Conservation (phyloP, 2,888 invertebrate genomes). For the Brenthis hecate region DNA sequence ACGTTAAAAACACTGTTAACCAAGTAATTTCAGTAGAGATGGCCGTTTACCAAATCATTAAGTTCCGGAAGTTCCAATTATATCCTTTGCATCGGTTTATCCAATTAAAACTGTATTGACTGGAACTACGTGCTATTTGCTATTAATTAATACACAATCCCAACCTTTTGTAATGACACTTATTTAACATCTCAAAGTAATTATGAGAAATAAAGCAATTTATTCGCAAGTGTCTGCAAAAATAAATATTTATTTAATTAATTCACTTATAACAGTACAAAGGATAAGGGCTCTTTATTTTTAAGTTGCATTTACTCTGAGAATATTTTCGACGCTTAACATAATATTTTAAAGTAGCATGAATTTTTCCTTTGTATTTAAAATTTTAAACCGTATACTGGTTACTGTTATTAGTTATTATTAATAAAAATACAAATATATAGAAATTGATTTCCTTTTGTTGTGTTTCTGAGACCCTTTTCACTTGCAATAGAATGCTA, state of each 20-base stretch:
- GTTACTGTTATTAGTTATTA: too few relatives aligned
- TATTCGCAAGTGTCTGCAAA: neutral
- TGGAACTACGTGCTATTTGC: constrained; percentile 40
- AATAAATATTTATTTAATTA: constrained; percentile 1
- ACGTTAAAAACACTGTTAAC: constrained; percentile 35
- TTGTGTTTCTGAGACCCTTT: constrained; percentile 20
- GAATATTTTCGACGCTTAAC: neutral
- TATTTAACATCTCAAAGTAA: constrained; percentile 34
- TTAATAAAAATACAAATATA: too few relatives aligned
- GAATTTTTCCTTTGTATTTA: neutral
- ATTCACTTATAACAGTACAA: neutral
- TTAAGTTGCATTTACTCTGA: neutral
- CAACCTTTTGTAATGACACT: constrained; percentile 32
- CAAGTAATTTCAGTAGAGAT: constrained; percentile 38
- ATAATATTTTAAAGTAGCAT: neutral
- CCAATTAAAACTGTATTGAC: constrained; percentile 42
- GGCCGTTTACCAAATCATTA: constrained; percentile 39
- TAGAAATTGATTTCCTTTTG: constrained; percentile 3
- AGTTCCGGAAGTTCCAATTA: constrained; percentile 39
- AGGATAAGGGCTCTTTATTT: too few relatives aligned
- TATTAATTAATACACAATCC: constrained; percentile 40
- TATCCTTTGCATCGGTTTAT: constrained; percentile 40
- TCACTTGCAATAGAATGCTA: constrained; percentile 29
- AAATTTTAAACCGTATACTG: too few relatives aligned
- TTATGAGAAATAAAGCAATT: constrained; percentile 17